Percentiles rank a stretch among this genome's conserved stretches.
These are phyloP conservation scores for Polydrusus cervinus DNA, from an alignment of 2,888 invertebrate genomes.

Conservation along the genomic window DNA sequence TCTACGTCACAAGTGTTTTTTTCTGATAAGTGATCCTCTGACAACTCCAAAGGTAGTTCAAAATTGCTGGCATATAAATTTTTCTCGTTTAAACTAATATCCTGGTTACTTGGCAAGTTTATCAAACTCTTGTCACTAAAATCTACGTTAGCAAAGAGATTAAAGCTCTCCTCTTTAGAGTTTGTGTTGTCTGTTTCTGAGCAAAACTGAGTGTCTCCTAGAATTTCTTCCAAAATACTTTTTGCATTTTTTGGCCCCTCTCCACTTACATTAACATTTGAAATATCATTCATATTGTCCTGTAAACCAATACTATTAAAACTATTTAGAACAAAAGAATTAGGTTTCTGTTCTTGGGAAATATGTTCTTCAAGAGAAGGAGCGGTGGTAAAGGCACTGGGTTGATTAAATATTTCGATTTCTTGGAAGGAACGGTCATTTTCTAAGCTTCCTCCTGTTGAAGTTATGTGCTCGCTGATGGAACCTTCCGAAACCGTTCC, in stretches of 20 bases:
- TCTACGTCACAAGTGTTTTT: slow-evolving; percentile 54
- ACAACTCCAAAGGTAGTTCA: slow-evolving; percentile 32
- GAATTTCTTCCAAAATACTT: slow-evolving; percentile 68
- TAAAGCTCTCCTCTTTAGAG: slow-evolving; percentile 66
- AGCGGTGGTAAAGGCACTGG: slow-evolving; percentile 45
- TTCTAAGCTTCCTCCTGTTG: slow-evolving; percentile 64
- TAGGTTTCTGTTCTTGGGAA: slow-evolving; percentile 61
- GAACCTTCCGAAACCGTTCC: slow-evolving; percentile 38
- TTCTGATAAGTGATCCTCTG: slow-evolving; percentile 14
- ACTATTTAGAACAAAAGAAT: slow-evolving; percentile 58
- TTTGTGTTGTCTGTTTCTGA: slow-evolving; percentile 58
- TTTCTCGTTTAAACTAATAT: slow-evolving; percentile 54
- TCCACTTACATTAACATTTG: slow-evolving; percentile 46
- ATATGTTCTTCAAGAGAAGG: slow-evolving; percentile 54
- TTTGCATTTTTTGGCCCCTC: slow-evolving; percentile 59
- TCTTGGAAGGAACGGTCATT: slow-evolving; percentile 70
- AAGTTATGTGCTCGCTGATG: slow-evolving; percentile 60
- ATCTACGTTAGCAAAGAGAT: slow-evolving; percentile 68
- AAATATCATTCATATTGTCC: slow-evolving; percentile 18
- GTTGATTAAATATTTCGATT: slow-evolving; percentile 66
- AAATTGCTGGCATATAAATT: slow-evolving; percentile 33
- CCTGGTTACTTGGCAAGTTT: slow-evolving; percentile 55
- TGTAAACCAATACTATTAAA: slow-evolving; percentile 57
- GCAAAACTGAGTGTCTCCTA: slow-evolving; percentile 64
- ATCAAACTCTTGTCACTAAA: slow-evolving; percentile 68